phyloP scores from a whole-genome alignment of 1,140 invertebrate species.

The Musca domestica region DNA sequence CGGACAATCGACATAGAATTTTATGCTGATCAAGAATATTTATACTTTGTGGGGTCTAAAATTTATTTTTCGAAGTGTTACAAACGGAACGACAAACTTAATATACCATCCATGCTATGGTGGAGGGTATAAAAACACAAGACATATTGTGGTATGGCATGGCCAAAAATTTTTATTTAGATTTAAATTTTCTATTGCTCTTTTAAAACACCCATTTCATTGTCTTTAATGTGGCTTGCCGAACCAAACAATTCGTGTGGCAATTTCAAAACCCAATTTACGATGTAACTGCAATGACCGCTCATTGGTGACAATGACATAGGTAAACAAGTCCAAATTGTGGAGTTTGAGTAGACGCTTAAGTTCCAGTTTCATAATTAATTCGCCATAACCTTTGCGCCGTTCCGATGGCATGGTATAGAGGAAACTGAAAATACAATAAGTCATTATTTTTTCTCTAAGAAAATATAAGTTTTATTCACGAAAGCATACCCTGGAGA shows the following conservation, averaged over 20 bases:
- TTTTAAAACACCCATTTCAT: no score
- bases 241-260: neutral
- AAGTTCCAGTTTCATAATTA: neutral
- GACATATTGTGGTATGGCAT: no score
- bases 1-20: no score
- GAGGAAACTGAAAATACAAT: neutral
- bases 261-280: constrained; percentile 4
- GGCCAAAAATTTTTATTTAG: no score
- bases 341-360: neutral
- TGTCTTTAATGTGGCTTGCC: neutral
- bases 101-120: no score
- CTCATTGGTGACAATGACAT: neutral
- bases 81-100: no score
- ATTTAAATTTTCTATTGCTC: no score
- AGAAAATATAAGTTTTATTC: neutral
- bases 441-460: neutral
- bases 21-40: no score
- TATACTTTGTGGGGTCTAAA: no score
- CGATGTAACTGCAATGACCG: neutral
- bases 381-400: neutral
- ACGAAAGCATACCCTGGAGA: neutral
- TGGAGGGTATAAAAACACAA: no score
- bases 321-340: neutral
- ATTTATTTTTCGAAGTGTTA: no score
- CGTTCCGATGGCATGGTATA: neutral